Base-by-base conservation (phyloP, 2,888 invertebrate genomes). In the Andrena hattorfiana region DNA sequence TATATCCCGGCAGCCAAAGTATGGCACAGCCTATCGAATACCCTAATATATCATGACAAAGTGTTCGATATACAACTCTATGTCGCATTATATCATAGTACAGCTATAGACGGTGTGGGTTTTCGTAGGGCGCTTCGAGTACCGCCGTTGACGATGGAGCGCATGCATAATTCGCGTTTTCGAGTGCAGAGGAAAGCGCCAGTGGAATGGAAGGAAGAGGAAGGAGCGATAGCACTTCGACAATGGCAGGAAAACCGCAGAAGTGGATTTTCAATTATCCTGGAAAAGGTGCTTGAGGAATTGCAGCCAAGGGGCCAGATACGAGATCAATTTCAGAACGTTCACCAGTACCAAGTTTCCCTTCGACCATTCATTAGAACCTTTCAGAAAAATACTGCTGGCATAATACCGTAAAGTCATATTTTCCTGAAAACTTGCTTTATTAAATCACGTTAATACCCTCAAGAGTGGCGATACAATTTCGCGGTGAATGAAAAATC, bases 221-320 rank as follows among this genome's bases (percentile, higher is more conserved):
- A 63, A 76, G 75, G 62, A 67, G 59, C 48, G 83, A 64, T 77
- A 75, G 69, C 66, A 72, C 83, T 85, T 83, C 66, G 74, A 69
- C 77, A 69, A 74, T 63, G 62, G 68, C 42, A 35, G 30, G 63
- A 78, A 78, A 78, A 77, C 83, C 73, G 77, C 69, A 67, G 79
- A 72, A 79, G 83, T 77, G 80, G 85, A 82, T 83, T 85, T 85
- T 85, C 85, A 85, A 85, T 85, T 85, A 85, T 83, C 77, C 83
- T 79, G 85, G 69, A 73, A 80, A 83, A 83, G 75, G 75, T 83
- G 64, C 85, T 80, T 10, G 59, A 83, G 59, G 71, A 68, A 68
- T 75, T 72, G 68, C 48, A 83, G 68, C 35, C 71, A 54, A 83
- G 75, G 48, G 63, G 28, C 35, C 42, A 35, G 42, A 54, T 78